phyloP scores from a whole-genome alignment of 2,888 invertebrate species.

The Biston stratarius region DNA sequence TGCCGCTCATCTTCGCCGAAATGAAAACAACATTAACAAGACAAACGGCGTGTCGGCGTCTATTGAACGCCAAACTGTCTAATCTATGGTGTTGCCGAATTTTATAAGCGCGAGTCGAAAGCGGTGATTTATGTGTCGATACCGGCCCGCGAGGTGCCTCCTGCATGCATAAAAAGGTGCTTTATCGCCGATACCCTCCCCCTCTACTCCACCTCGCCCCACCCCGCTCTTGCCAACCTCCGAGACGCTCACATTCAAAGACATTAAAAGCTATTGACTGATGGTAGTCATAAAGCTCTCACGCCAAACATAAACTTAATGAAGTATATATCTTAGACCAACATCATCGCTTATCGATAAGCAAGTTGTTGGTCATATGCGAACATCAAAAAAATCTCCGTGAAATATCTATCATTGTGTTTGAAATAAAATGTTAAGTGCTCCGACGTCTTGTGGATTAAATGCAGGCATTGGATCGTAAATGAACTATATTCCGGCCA shows the following conservation, averaged over 20 bases:
- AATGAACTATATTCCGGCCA: too few species aligned
- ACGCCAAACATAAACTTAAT: too few species aligned
- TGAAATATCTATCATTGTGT: too few species aligned
- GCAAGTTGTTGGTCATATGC: too few species aligned
- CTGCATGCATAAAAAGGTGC: slow-evolving; percentile 57
- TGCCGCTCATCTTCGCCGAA: slow-evolving; percentile 41
- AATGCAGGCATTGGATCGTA: too few species aligned
- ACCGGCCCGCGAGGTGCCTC: slow-evolving; percentile 47
- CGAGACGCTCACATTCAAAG: slow-evolving; percentile 19
- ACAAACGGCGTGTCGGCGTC: slow-evolving; percentile 20
- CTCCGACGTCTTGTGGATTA: too few species aligned
- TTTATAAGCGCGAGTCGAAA: slow-evolving; percentile 49
- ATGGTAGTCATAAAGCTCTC: too few species aligned
- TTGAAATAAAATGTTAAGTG: too few species aligned
- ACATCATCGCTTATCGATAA: too few species aligned
- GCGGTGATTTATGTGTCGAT: slow-evolving; percentile 58
- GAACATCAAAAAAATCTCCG: too few species aligned
- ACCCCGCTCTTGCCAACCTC: slow-evolving; percentile 1
- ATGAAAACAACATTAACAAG: slow-evolving; percentile 38
- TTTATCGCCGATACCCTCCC: slow-evolving; percentile 47
- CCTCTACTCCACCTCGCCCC: slow-evolving; percentile 3
- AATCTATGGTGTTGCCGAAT: slow-evolving; percentile 33
- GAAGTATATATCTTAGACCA: too few species aligned
- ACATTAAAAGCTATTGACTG: too few species aligned
- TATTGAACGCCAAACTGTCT: slow-evolving; percentile 24